A percentile compares a stretch with the other conserved stretches of the same genome.
Evolutionary conservation across 1,140 invertebrate genomes (phyloP).

Genomic region (Nasonia giraulti): DNA sequence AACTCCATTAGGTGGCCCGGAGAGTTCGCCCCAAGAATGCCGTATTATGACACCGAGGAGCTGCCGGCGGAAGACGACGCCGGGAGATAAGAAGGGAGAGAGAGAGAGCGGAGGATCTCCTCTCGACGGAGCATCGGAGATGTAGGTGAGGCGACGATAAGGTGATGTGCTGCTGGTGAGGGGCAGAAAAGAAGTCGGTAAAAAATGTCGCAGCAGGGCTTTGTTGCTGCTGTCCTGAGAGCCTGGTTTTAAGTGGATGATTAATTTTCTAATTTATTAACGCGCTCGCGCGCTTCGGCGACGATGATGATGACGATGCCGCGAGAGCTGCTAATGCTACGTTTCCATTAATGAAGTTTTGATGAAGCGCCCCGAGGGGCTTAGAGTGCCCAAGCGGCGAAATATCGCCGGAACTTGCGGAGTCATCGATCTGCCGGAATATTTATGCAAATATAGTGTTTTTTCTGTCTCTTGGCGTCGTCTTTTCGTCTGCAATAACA

Average conservation of each 20-base stretch:
- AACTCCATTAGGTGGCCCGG: constrained; percentile 63
- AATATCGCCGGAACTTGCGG: neutral
- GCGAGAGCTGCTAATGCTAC: neutral
- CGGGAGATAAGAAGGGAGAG: constrained; percentile 20
- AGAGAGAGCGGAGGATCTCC: constrained; percentile 17
- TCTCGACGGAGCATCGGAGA: neutral
- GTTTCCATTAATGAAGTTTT: constrained; percentile 11
- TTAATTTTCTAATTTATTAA: neutral
- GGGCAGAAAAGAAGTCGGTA: neutral
- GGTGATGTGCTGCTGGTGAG: neutral
- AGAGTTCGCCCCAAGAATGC: constrained; percentile 57
- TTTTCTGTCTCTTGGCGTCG: too few species aligned
- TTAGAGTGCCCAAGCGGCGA: too few species aligned
- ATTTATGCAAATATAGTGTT: neutral
- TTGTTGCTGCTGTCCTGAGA: neutral
- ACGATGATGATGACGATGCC: neutral
- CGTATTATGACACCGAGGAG: constrained; percentile 61
- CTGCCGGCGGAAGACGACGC: constrained; percentile 17
- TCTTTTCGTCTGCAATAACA: too few species aligned
- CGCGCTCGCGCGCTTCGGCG: neutral
- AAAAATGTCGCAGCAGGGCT: neutral
- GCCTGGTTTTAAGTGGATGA: constrained; percentile 6
- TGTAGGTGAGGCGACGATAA: constrained; percentile 32
- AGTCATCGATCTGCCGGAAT: neutral
- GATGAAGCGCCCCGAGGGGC: neutral